Evolutionary conservation across 1,140 invertebrate genomes (phyloP).

Genomic region (Drosophila azteca): DNA sequence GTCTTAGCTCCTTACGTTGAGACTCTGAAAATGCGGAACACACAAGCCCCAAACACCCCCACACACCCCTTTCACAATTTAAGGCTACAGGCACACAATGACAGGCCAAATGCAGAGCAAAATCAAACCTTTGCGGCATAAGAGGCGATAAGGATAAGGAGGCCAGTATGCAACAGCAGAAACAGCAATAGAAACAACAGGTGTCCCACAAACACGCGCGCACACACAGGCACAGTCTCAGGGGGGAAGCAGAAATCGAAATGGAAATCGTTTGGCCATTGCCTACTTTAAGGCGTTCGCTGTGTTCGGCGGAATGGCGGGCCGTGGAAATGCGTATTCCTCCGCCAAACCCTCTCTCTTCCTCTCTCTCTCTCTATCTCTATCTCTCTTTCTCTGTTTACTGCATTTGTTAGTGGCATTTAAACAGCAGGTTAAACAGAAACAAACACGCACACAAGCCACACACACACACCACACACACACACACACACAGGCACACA

Average conservation of each 20-base stretch:
- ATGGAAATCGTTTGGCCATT: slow-evolving; percentile 30
- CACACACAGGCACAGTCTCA: not conserved
- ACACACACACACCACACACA: slow-evolving; percentile 15
- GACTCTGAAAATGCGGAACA: slow-evolving; percentile 42
- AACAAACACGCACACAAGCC: slow-evolving; percentile 16
- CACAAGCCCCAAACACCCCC: too few relatives aligned
- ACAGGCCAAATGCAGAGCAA: not conserved
- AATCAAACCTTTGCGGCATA: slow-evolving; percentile 42
- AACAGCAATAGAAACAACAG: slow-evolving; percentile 61
- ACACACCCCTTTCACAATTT: slow-evolving; percentile 2
- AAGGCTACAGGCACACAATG: slow-evolving; percentile 39
- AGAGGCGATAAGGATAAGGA: slow-evolving; percentile 25
- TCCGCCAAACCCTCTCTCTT: not conserved
- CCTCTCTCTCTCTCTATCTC: slow-evolving; percentile 2
- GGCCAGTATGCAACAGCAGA: slow-evolving; percentile 4
- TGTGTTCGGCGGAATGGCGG: slow-evolving; percentile 20
- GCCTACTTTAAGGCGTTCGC: slow-evolving; percentile 53
- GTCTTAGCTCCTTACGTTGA: slow-evolving; percentile 68
- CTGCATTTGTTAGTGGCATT: slow-evolving; percentile 46
- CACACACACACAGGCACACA: slow-evolving; percentile 13
- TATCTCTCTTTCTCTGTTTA: not conserved
- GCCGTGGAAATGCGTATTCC: slow-evolving; percentile 1
- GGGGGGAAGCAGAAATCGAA: slow-evolving; percentile 11
- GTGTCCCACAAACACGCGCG: slow-evolving; percentile 33
- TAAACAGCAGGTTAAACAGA: slow-evolving; percentile 11